Base-by-base conservation (phyloP, 2,113 vertebrate species). In the Mormoops blainvillei region DNA sequence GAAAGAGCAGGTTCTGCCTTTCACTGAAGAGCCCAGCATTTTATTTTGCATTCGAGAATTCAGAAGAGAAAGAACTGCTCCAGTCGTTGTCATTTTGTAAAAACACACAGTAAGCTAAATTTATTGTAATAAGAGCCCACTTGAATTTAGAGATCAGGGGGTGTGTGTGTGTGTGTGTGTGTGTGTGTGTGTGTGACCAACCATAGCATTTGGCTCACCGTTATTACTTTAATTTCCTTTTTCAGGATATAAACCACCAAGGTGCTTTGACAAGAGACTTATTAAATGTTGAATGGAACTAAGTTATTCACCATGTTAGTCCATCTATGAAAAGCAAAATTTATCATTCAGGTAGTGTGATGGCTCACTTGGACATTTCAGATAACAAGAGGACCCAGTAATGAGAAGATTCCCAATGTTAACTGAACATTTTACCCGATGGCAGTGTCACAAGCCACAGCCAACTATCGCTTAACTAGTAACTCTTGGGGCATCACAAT, bases 21-120 rank as follows among this genome's bases (percentile, higher is more conserved):
- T 95, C 58, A 93, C 56, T 61, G 92, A 94, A 97, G 85, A 97
- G 95, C 95, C 97, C 93, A 93, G 88, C 95, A 74, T 0, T 14
- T 89, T 67, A 96, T 97, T 95, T 84, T 95, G 83, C 94, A 92
- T 58, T 90, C 61, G 93, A 98, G 96, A 98, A 97, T 80, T 95
- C 78, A 96, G 63, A 96, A 65, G 16, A 89, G 89, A 78, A 89
- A 93, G 92, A 96, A 89, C 5, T 82, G 95, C 31, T 54, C 84
- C 15, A 5, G 91, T 96, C 93, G 84, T 43, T 93, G 81, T 94
- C 95, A 80, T 91, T 96, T 95, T 77, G 65, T 87, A n/a, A 94
- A 95, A 94, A 93, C 58, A 93, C 56, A 84, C 58, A 89, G 93
- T 91, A 85, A 96, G 90, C 89, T 96, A 91, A 73, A 87, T 87